Percentiles rank a stretch among this genome's conserved stretches.
phyloP scores from a whole-genome alignment of 2,888 invertebrate genomes.

The Mechanitis mazaeus region DNA sequence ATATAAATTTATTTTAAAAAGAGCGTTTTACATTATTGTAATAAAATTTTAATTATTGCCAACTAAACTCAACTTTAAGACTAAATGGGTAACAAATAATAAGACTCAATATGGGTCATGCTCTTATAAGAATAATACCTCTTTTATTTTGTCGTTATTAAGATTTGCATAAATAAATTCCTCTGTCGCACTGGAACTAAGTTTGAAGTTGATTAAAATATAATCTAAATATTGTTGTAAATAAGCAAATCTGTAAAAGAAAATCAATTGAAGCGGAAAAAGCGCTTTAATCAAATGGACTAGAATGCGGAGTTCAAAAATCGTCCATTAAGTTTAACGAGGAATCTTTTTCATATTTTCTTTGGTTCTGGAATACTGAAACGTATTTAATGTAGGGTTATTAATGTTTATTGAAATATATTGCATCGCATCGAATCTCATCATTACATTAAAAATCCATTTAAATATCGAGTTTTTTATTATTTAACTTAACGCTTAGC shows the following conservation, averaged over 20 bases:
- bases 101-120: too few relatives aligned
- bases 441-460: background rate
- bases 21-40: too few relatives aligned
- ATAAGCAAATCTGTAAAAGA: conserved; percentile 48
- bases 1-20: too few relatives aligned
- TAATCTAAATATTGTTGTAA: conserved; percentile 30
- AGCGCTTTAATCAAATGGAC: conserved; percentile 66
- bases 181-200: conserved; percentile 7
- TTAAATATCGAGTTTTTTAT: conserved; percentile 1
- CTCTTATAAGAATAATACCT: conserved; percentile 34
- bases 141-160: conserved; percentile 62
- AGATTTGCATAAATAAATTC: conserved; percentile 53
- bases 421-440: background rate
- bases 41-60: too few relatives aligned
- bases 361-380: conserved; percentile 43
- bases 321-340: conserved; percentile 68
- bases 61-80: too few relatives aligned
- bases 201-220: conserved; percentile 29
- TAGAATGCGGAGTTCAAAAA: conserved; percentile 59
- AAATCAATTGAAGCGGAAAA: conserved; percentile 65
- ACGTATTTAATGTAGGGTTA: conserved; percentile 35
- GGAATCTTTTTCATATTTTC: conserved; percentile 70
- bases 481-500: too few relatives aligned
- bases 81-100: too few relatives aligned
- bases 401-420: conserved; percentile 17